Evolutionary conservation across 92 coral and sea anemone genomes (phyloP), one percentile per base, ranked within the genome.

Genomic region (Parazoanthus swiftii): DNA sequence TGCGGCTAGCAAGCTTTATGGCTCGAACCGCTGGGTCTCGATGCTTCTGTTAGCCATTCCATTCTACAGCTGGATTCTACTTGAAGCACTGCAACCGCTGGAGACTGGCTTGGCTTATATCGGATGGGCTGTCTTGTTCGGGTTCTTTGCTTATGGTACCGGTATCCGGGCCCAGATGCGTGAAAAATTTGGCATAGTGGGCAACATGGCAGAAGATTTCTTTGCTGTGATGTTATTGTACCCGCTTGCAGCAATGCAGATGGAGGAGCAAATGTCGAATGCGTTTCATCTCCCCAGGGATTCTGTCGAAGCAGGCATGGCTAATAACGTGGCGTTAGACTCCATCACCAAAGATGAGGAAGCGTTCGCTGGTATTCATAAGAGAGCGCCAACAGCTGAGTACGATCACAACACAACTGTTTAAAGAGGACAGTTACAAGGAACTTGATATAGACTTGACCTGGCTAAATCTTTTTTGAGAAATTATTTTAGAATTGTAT

Each of bases 201-300:
- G 98, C 66, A 93, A 93, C 86, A 91, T 94, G 90, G 92, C 75
- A 44, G 98, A 91, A 29, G 98, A 94, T 82, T 88, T 89, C 83
- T 89, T 94, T 94, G 59, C 59, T 54, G 59, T 54, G 59, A 54
- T 54, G 59, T 46, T 46, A 10, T 11, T 54, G 59, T 54, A 94
- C 80, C 98, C 98, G 20, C 86, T 94, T 20, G 95, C 95, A 3
- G 94, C 94, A n/a, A 81, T 90, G 59, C 59, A 54, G 59, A 54
- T 54, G 59, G 59, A 54, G 3, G 59, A 54, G 59, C 59, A 54
- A 11, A 54, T 54, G 59, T 13, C 2, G 3, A 2, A 54, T 54
- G 1, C 59, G 20, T 54, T 54, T 54, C 18, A 54, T 11, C 59
- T 54, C 59, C 59, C 59, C 59, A 54, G 59, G 14, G 59, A 54